Percentiles rank a stretch among this genome's conserved stretches.
Evolutionary conservation across 1,140 invertebrate genomes (phyloP).

Genomic region (Drosophila ananassae): DNA sequence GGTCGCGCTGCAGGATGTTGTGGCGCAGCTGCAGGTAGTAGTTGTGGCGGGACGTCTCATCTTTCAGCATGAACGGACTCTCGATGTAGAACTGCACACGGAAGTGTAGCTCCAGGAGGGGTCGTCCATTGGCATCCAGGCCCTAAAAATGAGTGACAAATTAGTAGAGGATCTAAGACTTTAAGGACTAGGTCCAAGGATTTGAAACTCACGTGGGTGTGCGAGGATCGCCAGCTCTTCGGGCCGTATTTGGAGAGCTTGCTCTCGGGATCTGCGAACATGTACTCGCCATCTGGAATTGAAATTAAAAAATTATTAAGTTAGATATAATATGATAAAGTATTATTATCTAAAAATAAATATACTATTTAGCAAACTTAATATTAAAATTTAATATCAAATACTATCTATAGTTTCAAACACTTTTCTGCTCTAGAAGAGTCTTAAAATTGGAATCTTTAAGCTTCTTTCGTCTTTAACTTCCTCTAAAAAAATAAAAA

Average conservation of each 20-base stretch:
- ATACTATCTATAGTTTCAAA: too few species aligned
- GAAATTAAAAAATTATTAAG: background rate
- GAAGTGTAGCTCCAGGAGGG: conserved; percentile 95
- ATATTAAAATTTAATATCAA: too few species aligned
- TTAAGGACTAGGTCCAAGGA: too few species aligned
- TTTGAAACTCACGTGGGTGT: conserved; percentile 91
- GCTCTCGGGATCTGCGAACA: conserved; percentile 96
- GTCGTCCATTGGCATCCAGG: conserved; percentile 94
- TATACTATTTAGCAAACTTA: too few species aligned
- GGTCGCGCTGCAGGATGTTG: conserved; percentile 91
- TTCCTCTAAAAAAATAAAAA: too few species aligned
- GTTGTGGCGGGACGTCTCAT: conserved; percentile 94
- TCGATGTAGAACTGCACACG: conserved; percentile 98
- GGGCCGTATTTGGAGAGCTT: conserved; percentile 98
- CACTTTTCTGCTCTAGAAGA: too few species aligned
- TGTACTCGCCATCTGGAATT: conserved; percentile 95
- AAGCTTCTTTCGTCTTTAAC: too few species aligned
- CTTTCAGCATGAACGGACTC: conserved; percentile 92
- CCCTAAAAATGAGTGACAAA: conserved; percentile 86
- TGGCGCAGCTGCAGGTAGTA: conserved; percentile 97
- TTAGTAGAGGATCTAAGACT: background rate
- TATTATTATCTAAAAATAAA: too few species aligned
- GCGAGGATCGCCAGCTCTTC: conserved; percentile 96
- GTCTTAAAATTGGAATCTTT: too few species aligned
- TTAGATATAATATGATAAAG: background rate